Evolutionary conservation across 1,140 invertebrate genomes (phyloP).

Genomic region (Camponotus vicinus): DNA sequence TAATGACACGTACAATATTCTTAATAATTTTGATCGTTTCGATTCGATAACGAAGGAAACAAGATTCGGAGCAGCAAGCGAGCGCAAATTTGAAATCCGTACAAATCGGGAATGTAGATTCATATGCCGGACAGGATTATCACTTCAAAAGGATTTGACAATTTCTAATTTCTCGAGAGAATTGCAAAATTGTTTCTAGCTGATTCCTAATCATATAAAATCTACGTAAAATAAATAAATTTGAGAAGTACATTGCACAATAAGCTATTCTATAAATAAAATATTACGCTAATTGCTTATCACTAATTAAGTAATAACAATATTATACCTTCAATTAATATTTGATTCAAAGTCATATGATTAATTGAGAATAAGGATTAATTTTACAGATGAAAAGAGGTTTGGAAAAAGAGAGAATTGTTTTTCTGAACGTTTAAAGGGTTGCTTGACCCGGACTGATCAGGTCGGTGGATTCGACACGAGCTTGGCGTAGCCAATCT

Average conservation of each 20-base stretch:
- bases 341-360: background rate
- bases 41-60: conserved; percentile 48
- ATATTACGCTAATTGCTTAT: conserved; percentile 7
- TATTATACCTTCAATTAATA: background rate
- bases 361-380: conserved; percentile 2
- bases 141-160: background rate
- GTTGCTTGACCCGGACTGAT: conserved; percentile 84
- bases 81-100: conserved; percentile 43
- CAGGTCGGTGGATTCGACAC: conserved; percentile 83
- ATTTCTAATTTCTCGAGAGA: background rate
- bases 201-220: background rate
- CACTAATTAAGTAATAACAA: background rate
- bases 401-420: conserved; percentile 26
- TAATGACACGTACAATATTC: background rate
- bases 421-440: conserved; percentile 74
- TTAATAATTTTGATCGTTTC: conserved; percentile 54
- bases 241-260: conserved; percentile 29
- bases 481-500: conserved; percentile 88
- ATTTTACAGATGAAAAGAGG: background rate
- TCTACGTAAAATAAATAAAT: background rate
- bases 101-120: conserved; percentile 9
- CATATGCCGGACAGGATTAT: background rate
- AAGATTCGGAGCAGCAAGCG: conserved; percentile 55
- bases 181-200: conserved; percentile 1
- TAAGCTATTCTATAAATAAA: conserved; percentile 20